Percentiles rank a stretch among this genome's conserved stretches.
Conservation (phyloP, 2,888 invertebrate species). For the Magallana nippona region DNA sequence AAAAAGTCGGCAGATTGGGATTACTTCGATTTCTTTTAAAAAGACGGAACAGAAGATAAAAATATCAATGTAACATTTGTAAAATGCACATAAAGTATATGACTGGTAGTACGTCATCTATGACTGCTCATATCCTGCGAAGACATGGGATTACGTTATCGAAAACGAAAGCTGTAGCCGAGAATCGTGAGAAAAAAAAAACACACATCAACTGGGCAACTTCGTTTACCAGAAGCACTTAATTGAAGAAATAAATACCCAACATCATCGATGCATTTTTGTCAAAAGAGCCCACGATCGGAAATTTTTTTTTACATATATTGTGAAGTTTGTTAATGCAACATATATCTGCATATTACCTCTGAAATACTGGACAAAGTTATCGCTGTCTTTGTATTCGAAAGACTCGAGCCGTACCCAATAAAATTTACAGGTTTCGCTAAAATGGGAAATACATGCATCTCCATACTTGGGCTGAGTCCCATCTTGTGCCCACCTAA, state of each 20-base stretch:
- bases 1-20: slow-evolving; percentile 21
- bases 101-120: slow-evolving; percentile 19
- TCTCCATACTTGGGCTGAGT: too few species aligned
- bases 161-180: not conserved
- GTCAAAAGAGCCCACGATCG: too few species aligned
- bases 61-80: slow-evolving; percentile 19
- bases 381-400: too few species aligned
- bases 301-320: too few species aligned
- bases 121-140: slow-evolving; percentile 6
- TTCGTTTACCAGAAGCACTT: slow-evolving; percentile 27
- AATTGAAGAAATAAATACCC: not conserved
- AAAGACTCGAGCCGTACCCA: too few species aligned
- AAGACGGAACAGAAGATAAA: slow-evolving; percentile 17
- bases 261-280: not conserved
- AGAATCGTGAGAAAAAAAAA: not conserved
- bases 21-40: slow-evolving; percentile 7
- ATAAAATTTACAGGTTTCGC: too few species aligned
- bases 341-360: too few species aligned
- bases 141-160: slow-evolving; percentile 2
- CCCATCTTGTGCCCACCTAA: too few species aligned
- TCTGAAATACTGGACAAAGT: too few species aligned
- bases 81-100: not conserved
- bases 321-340: too few species aligned
- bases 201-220: not conserved
- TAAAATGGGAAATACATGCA: too few species aligned